phyloP scores from a whole-genome alignment of 2,797 vertebrate species.

The Hypotaenidia philippensis region DNA sequence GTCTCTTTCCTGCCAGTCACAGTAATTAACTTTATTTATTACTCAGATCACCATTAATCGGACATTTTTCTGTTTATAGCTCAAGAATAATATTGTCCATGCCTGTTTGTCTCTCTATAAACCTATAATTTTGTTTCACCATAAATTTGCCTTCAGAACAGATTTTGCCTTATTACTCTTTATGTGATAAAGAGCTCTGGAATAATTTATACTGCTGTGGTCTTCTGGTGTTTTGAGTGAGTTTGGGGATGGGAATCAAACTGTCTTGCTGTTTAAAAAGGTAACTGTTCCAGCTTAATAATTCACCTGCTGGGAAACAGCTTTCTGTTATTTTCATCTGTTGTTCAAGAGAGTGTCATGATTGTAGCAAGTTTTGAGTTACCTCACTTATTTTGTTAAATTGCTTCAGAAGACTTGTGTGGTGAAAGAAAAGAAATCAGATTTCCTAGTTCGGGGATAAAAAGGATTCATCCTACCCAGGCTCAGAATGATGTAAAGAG shows the following conservation, averaged over 20 bases:
- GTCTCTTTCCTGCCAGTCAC: fast-evolving
- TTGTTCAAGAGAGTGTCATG: neutral
- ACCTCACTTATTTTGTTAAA: neutral
- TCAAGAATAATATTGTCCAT: neutral
- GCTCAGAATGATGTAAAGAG: neutral
- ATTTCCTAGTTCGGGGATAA: neutral
- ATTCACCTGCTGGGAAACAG: neutral
- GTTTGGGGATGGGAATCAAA: neutral
- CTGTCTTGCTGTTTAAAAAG: neutral
- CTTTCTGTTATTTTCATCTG: neutral
- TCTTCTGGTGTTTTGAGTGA: neutral
- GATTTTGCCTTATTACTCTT: neutral
- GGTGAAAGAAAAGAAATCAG: neutral
- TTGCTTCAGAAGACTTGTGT: neutral
- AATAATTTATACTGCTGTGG: neutral
- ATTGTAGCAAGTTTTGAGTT: neutral
- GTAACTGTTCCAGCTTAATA: neutral
- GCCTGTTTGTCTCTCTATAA: neutral
- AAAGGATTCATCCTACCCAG: neutral
- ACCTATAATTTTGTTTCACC: neutral
- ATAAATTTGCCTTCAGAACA: neutral
- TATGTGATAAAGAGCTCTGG: neutral
- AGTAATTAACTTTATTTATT: neutral
- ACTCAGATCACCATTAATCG: neutral
- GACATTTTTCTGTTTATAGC: neutral